phyloP scores from a whole-genome alignment of 2,797 vertebrate species.

The Channallabes apus region DNA sequence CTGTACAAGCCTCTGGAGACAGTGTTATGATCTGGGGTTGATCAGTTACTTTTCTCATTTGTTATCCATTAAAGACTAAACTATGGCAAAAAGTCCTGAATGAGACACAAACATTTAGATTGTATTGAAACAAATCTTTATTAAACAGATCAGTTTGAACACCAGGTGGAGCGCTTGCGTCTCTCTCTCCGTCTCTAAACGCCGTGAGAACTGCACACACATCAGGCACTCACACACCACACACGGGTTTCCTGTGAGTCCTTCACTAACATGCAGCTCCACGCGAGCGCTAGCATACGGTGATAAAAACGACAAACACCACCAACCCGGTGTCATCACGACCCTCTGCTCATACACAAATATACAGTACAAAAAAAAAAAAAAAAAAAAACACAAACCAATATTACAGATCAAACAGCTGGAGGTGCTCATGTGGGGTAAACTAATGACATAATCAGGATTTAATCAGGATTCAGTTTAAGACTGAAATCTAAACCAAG shows the following conservation, averaged over 20 bases:
- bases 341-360: slow-evolving; percentile 46
- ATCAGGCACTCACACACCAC: slow-evolving; percentile 87
- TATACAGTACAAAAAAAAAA: slow-evolving; percentile 41
- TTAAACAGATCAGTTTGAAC: slow-evolving; percentile 63
- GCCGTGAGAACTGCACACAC: slow-evolving; percentile 71
- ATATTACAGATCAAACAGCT: neutral
- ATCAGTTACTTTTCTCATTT: no score
- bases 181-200: neutral
- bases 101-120: neutral
- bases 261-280: slow-evolving; percentile 84
- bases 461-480: neutral
- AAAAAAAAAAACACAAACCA: neutral
- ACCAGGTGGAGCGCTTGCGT: slow-evolving; percentile 1
- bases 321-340: slow-evolving; percentile 40
- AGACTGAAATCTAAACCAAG: neutral
- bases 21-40: no score
- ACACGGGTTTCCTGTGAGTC: slow-evolving; percentile 87
- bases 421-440: neutral
- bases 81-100: neutral
- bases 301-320: slow-evolving; percentile 52
- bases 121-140: slow-evolving; percentile 38
- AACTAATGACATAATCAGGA: neutral
- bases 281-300: slow-evolving; percentile 59
- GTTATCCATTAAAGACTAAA: no score
- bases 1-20: no score